A percentile compares a stretch with the other conserved stretches of the same genome.
Evolutionary conservation across 2,113 vertebrate species (phyloP).

Genomic region (Etheostoma cragini): DNA sequence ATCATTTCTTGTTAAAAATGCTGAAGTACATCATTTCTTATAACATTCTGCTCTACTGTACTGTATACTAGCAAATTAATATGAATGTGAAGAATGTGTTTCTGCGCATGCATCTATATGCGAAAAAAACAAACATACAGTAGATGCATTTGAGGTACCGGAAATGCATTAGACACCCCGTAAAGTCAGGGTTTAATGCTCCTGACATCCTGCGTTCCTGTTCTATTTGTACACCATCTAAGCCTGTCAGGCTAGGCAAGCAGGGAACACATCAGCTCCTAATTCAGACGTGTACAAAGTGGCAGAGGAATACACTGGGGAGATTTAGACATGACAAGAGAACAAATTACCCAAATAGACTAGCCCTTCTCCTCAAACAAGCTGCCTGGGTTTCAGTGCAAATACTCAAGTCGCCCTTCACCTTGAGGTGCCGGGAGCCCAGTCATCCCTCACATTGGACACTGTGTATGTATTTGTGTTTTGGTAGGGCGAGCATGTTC

Average conservation of each 20-base stretch:
- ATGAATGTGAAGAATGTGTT: neutral
- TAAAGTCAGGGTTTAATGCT: conserved; percentile 27
- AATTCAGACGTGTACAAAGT: conserved; percentile 58
- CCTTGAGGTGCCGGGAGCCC: conserved; percentile 30
- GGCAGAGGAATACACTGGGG: conserved; percentile 35
- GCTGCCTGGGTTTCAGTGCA: conserved; percentile 44
- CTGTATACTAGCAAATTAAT: neutral
- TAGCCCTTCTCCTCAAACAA: conserved; percentile 54
- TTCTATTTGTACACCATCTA: conserved; percentile 65
- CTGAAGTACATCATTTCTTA: neutral
- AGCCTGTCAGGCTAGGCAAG: conserved; percentile 37
- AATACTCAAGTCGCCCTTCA: conserved; percentile 56
- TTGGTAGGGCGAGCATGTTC: conserved; percentile 11
- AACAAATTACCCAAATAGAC: conserved; percentile 58
- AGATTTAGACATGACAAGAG: conserved; percentile 60
- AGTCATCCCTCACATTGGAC: conserved; percentile 58
- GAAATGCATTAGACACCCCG: conserved; percentile 8
- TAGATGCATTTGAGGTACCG: neutral
- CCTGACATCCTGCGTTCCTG: conserved; percentile 50
- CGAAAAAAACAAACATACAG: too few relatives aligned
- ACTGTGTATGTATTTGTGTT: conserved; percentile 45
- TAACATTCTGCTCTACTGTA: neutral
- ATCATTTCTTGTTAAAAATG: neutral
- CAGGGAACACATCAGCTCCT: conserved; percentile 43
- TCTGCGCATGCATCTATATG: neutral